Base-by-base conservation (phyloP, 2,888 invertebrate genomes). In the Sphaerophoria taeniata region DNA sequence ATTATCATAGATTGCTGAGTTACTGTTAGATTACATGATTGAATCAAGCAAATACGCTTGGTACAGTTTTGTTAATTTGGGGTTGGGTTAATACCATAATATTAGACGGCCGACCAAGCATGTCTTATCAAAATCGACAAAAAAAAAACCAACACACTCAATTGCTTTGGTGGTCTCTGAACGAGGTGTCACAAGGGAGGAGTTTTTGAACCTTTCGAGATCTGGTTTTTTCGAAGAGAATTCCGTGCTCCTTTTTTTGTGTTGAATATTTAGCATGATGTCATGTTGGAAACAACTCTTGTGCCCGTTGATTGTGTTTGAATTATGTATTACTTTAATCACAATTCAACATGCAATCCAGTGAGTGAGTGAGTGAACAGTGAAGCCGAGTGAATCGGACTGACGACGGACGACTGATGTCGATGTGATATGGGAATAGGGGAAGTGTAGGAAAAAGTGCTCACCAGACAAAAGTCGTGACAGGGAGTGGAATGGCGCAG, bases 311-410 rank as follows among this genome's bases (percentile, higher is more conserved):
- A 73, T 49, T 63, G 56, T 55, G 51, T 78, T 83, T 75, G 60
- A 71, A 75, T 74, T 70, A 71, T 84, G 79, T 60, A 79, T 69
- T 72, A 76, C 75, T 84, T 84, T 84, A 79, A 84, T 84, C 84
- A 43, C 72, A 75, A 79, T 75, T 67, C 75, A 74, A 71, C 79
- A 84, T 84, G 84, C 80, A 72, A 80, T 55, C 80, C 67, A 76
- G 72, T 79, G 84, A 84, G 45, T 67, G 67, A 24, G 24, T 24
- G 24, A 24, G 24, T 24, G 24, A 24, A 24, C 24, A 24, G 24
- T 24, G 24, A 24, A 24, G 24, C 24, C 24, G 24, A 24, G 24
- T 24, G 24, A 24, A 24, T 24, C 24, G 24, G 24, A 24, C 24
- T 24, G 24, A 24, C 24, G 24, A 24, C 12, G 12, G 43, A 43